These are phyloP conservation scores for Magallana ariakensis DNA, from an alignment of 1,140 invertebrate species.

Conservation along the genomic window DNA sequence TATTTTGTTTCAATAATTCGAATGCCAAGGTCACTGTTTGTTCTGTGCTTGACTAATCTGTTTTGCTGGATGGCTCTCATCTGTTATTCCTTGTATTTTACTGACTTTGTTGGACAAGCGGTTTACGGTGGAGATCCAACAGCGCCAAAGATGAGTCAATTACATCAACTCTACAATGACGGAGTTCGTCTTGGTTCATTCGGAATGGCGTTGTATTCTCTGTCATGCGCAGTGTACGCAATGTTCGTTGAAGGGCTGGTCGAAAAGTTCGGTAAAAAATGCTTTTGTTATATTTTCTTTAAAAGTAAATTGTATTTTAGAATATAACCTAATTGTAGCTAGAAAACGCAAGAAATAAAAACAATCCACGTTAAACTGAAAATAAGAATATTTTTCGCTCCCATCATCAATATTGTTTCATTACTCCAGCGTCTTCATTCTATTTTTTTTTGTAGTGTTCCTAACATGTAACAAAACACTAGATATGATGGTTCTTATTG, in stretches of 20 bases:
- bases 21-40: slow-evolving; percentile 92
- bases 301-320: too few relatives aligned
- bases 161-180: slow-evolving; percentile 86
- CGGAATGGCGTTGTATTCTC: slow-evolving; percentile 97
- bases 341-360: too few relatives aligned
- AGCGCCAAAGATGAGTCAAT: slow-evolving; percentile 79
- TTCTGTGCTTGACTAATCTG: slow-evolving; percentile 95
- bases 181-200: slow-evolving; percentile 96
- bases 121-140: slow-evolving; percentile 95
- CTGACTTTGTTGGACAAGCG: slow-evolving; percentile 97
- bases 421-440: too few relatives aligned
- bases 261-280: slow-evolving; percentile 86
- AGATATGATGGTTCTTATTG: too few relatives aligned
- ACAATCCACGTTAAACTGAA: too few relatives aligned
- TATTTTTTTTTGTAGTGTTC: too few relatives aligned
- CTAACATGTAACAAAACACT: too few relatives aligned
- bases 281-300: background rate
- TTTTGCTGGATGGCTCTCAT: slow-evolving; percentile 99
- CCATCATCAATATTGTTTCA: too few relatives aligned
- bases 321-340: too few relatives aligned
- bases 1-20: slow-evolving; percentile 93
- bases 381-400: too few relatives aligned
- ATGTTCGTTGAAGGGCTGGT: slow-evolving; percentile 93
- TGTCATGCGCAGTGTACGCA: slow-evolving; percentile 96
- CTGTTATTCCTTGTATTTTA: slow-evolving; percentile 97